Base-by-base conservation (phyloP, 2,797 vertebrate species). In the Melanitta fusca region DNA sequence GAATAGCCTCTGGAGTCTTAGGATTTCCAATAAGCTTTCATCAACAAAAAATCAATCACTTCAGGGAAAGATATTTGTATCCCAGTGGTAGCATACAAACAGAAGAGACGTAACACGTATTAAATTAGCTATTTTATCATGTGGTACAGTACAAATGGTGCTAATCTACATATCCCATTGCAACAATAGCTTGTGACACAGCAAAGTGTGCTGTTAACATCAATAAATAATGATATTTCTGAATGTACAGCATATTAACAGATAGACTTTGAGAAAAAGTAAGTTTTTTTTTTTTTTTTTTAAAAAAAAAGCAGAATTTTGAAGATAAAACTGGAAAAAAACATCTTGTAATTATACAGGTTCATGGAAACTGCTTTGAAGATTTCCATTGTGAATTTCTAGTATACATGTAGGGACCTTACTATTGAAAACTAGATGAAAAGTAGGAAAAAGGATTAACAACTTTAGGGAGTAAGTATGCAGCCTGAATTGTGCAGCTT, bases 1-100 rank as follows among this genome's bases (percentile, higher is more conserved):
- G 88, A 95, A 90, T 13, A 84, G 77, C 64, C 92, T 88, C 80
- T 72, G 65, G 85, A 91, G 83, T 73, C 79, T 71, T 62, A 88
- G 73, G 39, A 78, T 91, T 96, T 96, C 81, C 84, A 95, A 96
- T 96, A 96, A 97, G 93, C 61, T 91, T 94, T 86, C 74, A 92
- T 77, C 84, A 95, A 91, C 75, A 92, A 72, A 93, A 95, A 95
- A 95, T 95, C 95, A 94, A 77, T 94, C 75, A 89, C 75, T 90
- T 95, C 73, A 86, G 73, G 85, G 89, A 91, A 91, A 93, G 66
- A 61, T 75, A 58, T 71, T 56, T 92, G 68, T 69, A 81, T 83
- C 93, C 80, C 93, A 91, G 45, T 47, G 64, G 72, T 34, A 91
- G 41, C 74, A 49, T 87, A 43, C 80, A 87, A 89, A 87, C 56